Base-by-base conservation (phyloP, 1,140 invertebrate genomes). In the Sitobion miscanthi region DNA sequence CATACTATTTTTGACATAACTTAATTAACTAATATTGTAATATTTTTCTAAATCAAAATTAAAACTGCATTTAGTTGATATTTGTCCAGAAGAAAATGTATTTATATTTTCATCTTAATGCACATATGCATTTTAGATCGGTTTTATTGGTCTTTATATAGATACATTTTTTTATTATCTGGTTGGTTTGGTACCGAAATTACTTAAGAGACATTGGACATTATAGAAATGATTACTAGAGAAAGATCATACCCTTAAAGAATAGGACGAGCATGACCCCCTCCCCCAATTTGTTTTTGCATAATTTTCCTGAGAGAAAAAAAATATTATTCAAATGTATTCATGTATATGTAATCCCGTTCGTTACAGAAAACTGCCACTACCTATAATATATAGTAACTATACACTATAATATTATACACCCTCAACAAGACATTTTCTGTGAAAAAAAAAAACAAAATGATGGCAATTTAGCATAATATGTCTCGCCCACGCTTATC, bases 271-370 rank as follows among this genome's bases (percentile, higher is more conserved):
- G 4, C 30, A 69, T 17, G 62, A 69, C 3, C 62, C 30, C 7
- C 62, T 17, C 62, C 62, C 1, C 9, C 62, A 30, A 69, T 77
- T 77, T 77, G 30, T 77, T n/a, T 77, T 77, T 77, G 62, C 62
- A 77, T 77, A 77, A 77, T 77, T 77, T 69, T 77, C 62, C 30
- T n/a, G 14, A 77, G n/a, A 77, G 62, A 4, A 17, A 77, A 77
- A 23, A 4, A 77, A 69, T 77, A 77, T 77, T 77, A 77, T 77
- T 77, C 30, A 77, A 77, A 77, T 77, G 30, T 77, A 77, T 35
- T 77, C 62, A 77, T 77, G 62, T 77, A n/a, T 77, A 77, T 77
- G 62, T 77, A 77, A 77, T 77, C 62, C 62, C n/a, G 62, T 77
- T n/a, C 30, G 62, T 77, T 77, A 77, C 62, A 77, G n/a, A 35